These are phyloP conservation scores for Plectrocnemia conspersa DNA, from an alignment of 1,140 invertebrate species.

Conservation along the genomic window DNA sequence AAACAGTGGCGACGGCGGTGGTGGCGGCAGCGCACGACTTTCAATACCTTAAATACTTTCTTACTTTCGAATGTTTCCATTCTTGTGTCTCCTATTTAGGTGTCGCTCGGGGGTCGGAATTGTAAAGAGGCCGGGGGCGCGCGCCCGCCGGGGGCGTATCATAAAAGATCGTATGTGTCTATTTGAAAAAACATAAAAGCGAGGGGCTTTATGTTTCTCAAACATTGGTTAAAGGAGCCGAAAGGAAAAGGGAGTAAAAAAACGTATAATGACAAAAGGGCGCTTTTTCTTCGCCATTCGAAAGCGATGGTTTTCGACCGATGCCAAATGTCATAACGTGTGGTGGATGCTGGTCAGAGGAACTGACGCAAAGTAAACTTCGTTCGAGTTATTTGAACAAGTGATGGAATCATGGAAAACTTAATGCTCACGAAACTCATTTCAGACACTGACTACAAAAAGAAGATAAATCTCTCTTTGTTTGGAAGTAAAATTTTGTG, in stretches of 20 bases:
- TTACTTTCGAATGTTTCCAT: conserved; percentile 36
- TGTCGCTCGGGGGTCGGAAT: conserved; percentile 27
- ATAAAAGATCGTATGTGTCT: conserved; percentile 36
- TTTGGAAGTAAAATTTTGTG: too few relatives aligned
- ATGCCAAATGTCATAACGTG: conserved; percentile 10
- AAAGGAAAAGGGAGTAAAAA: conserved; percentile 27
- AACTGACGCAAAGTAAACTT: too few relatives aligned
- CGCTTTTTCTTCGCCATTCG: conserved; percentile 17
- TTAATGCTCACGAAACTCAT: too few relatives aligned
- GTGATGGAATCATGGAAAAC: too few relatives aligned
- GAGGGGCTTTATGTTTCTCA: conserved; percentile 35
- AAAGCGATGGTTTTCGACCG: conserved; percentile 8
- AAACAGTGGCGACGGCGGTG: conserved; percentile 31
- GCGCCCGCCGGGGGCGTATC: conserved; percentile 24
- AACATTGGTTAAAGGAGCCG: conserved; percentile 34
- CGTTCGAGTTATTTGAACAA: too few relatives aligned
- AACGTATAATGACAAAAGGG: conserved; percentile 28
- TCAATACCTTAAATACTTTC: conserved; percentile 36
- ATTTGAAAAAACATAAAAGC: conserved; percentile 36
- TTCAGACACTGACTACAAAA: too few relatives aligned
- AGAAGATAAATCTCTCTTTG: too few relatives aligned
- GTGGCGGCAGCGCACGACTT: conserved; percentile 29
- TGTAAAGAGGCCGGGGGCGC: conserved; percentile 22
- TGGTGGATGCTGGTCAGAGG: conserved; percentile 7
- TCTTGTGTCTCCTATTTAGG: conserved; percentile 33